These are phyloP conservation scores for Albula goreensis DNA, from an alignment of 2,113 vertebrate species.

Conservation along the genomic window DNA sequence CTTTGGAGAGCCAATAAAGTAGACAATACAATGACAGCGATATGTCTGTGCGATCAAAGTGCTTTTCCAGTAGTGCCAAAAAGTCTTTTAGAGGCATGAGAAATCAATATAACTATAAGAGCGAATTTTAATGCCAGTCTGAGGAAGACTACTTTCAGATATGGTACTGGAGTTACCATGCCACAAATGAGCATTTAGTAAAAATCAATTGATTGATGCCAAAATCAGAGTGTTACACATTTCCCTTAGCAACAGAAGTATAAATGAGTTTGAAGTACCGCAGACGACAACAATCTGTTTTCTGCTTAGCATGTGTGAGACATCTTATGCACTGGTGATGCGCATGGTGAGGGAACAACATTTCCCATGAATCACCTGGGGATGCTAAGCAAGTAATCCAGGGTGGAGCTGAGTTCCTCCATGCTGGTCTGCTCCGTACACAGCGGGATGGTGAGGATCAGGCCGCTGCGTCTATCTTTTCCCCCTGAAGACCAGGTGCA, in stretches of 20 bases:
- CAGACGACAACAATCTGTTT: no score
- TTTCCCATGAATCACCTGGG: slow-evolving; percentile 81
- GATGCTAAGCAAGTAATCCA: slow-evolving; percentile 96
- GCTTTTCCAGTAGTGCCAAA: background rate
- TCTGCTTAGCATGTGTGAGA: no score
- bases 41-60: background rate
- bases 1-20: background rate
- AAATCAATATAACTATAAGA: background rate
- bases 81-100: background rate
- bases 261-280: background rate
- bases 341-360: background rate
- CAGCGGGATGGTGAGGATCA: slow-evolving; percentile 96
- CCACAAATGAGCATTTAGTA: background rate
- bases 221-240: background rate
- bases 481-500: slow-evolving; percentile 75
- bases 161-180: background rate
- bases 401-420: slow-evolving; percentile 93
- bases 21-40: background rate
- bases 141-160: slow-evolving; percentile 19
- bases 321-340: background rate
- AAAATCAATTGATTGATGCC: background rate
- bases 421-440: slow-evolving; percentile 96
- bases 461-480: slow-evolving; percentile 94
- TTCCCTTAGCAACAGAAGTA: background rate
- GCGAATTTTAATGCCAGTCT: background rate